These are phyloP conservation scores for Pangasius macronema DNA, from an alignment of 2,797 vertebrate species.

Conservation along the genomic window DNA sequence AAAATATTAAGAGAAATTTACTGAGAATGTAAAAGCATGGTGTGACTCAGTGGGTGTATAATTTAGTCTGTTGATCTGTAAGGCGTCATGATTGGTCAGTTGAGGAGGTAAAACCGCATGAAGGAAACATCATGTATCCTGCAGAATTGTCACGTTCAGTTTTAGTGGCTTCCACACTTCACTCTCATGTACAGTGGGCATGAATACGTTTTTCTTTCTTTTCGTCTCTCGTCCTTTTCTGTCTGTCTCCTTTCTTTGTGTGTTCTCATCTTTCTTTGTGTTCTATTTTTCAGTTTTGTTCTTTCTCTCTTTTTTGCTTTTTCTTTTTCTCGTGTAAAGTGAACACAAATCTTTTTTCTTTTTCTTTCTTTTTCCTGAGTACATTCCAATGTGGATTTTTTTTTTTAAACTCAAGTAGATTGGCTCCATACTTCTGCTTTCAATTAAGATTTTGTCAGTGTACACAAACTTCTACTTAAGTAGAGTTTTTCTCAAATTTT, in stretches of 20 bases:
- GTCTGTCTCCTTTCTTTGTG: background rate
- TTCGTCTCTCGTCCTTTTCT: background rate
- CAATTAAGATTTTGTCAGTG: background rate
- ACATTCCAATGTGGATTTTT: background rate
- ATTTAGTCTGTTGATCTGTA: no score
- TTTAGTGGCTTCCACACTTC: no score
- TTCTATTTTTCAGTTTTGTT: no score
- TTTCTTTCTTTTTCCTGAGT: background rate
- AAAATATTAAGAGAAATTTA: no score
- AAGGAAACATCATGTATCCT: no score
- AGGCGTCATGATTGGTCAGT: no score
- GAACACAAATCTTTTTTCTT: background rate
- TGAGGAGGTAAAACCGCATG: no score
- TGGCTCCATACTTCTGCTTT: background rate
- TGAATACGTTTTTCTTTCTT: background rate
- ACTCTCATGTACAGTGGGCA: no score
- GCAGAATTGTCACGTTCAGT: no score
- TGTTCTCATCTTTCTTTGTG: background rate
- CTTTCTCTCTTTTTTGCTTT: background rate
- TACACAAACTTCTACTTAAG: background rate
- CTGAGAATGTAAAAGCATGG: no score
- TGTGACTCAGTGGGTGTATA: no score
- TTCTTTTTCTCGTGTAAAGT: background rate
- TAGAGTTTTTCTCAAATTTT: background rate
- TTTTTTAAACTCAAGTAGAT: background rate